phyloP scores from a whole-genome alignment of 2,888 invertebrate genomes.

The Taenaris catops region DNA sequence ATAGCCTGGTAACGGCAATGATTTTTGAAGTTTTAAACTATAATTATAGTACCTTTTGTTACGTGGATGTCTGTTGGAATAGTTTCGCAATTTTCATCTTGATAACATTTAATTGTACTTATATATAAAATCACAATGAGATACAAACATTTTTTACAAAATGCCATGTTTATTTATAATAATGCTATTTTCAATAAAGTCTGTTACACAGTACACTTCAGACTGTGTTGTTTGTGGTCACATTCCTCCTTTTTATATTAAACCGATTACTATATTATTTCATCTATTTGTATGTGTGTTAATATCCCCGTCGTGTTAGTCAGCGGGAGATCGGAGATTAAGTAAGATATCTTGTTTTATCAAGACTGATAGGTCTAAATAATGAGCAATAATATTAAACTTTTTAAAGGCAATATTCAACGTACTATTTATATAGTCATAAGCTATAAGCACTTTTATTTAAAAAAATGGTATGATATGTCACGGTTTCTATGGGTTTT shows the following conservation, averaged over 20 bases:
- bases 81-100: constrained; percentile 91
- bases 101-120: constrained; percentile 26
- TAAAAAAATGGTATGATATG: no score
- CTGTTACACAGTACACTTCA: constrained; percentile 7
- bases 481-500: no score
- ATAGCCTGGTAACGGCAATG: no score
- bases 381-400: background rate
- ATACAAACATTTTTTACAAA: constrained; percentile 10
- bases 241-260: constrained; percentile 20
- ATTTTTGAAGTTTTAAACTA: no score
- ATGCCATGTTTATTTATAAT: constrained; percentile 19
- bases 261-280: constrained; percentile 6
- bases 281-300: constrained; percentile 12
- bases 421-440: no score
- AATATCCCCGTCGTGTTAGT: constrained; percentile 25
- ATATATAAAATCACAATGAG: constrained; percentile 23
- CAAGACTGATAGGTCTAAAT: constrained; percentile 6
- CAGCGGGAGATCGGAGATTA: constrained; percentile 40
- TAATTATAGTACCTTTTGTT: constrained; percentile 91
- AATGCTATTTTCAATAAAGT: constrained; percentile 5
- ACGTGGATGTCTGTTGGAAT: constrained; percentile 92
- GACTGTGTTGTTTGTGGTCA: constrained; percentile 11
- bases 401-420: no score
- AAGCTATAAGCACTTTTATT: no score
- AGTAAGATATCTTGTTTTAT: constrained; percentile 42